These are phyloP conservation scores for Meteorus cinctellus DNA, from an alignment of 2,888 invertebrate species.

Conservation along the genomic window DNA sequence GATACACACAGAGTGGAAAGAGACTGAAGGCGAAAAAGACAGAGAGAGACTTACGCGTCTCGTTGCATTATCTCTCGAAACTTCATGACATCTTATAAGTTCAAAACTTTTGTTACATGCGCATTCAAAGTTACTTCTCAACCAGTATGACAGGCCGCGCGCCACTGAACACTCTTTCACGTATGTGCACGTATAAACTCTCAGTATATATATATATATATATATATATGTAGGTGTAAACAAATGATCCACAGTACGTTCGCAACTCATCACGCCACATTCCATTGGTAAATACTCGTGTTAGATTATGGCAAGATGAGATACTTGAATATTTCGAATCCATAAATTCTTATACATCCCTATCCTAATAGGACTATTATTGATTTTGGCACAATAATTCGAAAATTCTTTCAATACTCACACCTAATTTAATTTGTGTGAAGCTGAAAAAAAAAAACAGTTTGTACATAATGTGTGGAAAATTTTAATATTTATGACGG, in stretches of 20 bases:
- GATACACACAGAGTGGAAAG: too few relatives aligned
- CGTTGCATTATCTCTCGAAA: slow-evolving; percentile 65
- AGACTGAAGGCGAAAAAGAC: slow-evolving; percentile 18
- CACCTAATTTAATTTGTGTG: too few relatives aligned
- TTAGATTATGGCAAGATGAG: neutral
- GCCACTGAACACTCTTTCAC: slow-evolving; percentile 1
- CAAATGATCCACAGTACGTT: neutral
- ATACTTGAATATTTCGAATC: neutral
- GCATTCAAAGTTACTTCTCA: slow-evolving; percentile 52
- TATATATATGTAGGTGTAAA: neutral
- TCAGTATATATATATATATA: neutral
- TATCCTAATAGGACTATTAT: too few relatives aligned
- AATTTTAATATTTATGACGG: too few relatives aligned
- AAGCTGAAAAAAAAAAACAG: too few relatives aligned
- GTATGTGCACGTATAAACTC: neutral
- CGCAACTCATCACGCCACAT: slow-evolving; percentile 6
- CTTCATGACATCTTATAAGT: slow-evolving; percentile 66
- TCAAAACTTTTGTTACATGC: slow-evolving; percentile 62
- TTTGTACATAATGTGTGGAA: too few relatives aligned
- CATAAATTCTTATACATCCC: neutral
- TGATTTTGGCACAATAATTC: too few relatives aligned
- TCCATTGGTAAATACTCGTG: neutral
- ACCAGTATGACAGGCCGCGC: neutral
- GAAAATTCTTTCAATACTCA: too few relatives aligned
- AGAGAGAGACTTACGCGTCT: slow-evolving; percentile 56